Conservation (phyloP, 2,797 vertebrate genomes). For the Zalophus californianus region DNA sequence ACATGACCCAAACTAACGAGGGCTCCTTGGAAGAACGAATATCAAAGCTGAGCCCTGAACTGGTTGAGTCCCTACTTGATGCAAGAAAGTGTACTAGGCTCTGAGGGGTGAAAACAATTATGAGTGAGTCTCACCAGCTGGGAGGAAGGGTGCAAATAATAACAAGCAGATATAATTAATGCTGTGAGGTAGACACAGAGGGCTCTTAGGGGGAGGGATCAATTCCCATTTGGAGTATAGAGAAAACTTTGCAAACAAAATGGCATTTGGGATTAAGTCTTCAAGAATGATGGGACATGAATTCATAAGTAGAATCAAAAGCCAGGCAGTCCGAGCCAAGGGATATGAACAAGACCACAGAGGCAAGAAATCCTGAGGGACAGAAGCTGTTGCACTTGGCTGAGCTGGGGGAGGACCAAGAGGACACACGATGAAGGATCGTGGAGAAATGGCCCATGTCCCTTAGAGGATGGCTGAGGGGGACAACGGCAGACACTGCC, state of each 20-base stretch:
- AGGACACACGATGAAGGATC: neutral
- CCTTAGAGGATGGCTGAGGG: neutral
- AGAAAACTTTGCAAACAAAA: conserved; percentile 23
- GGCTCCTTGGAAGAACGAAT: neutral
- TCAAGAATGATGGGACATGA: neutral
- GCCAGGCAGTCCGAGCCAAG: neutral
- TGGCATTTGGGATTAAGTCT: neutral
- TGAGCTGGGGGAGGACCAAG: neutral
- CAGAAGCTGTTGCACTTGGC: neutral
- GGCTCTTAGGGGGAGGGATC: neutral
- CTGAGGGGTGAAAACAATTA: neutral
- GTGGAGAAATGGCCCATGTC: neutral
- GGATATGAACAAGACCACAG: neutral
- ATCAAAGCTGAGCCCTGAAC: neutral
- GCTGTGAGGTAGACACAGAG: neutral
- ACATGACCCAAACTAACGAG: neutral
- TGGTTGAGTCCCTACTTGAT: neutral
- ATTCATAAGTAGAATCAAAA: neutral
- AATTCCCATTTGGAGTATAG: neutral
- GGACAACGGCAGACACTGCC: neutral
- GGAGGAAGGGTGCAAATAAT: neutral
- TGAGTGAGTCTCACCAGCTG: neutral
- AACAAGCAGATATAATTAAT: neutral
- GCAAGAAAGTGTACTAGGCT: neutral
- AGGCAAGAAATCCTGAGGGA: neutral